Conservation (phyloP, 2,797 vertebrate species). For the Rhadinocentrus ornatus region DNA sequence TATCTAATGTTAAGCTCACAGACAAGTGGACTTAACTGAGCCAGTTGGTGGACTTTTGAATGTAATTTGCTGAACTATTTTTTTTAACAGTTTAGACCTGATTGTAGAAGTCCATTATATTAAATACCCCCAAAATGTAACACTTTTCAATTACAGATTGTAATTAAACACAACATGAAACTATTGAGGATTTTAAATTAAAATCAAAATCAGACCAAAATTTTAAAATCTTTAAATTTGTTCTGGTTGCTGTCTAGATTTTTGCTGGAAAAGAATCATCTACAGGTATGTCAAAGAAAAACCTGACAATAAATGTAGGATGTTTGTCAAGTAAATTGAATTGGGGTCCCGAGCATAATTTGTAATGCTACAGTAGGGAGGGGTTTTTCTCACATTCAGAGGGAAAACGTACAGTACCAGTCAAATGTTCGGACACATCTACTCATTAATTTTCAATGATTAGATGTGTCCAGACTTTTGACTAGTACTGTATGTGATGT, state of each 20-base stretch:
- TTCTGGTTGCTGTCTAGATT: not conserved
- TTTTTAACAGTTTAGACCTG: too few relatives aligned
- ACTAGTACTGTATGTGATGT: not conserved
- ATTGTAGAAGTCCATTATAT: too few relatives aligned
- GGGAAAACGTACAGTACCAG: not conserved
- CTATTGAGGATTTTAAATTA: not conserved
- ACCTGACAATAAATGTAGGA: not conserved
- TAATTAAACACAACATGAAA: not conserved
- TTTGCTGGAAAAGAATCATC: not conserved
- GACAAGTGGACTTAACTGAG: too few relatives aligned
- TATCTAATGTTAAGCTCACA: too few relatives aligned
- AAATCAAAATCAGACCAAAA: too few relatives aligned
- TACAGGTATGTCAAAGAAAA: not conserved
- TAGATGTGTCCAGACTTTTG: not conserved
- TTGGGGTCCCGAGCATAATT: too few relatives aligned
- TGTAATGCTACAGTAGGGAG: not conserved
- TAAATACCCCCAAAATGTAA: too few relatives aligned
- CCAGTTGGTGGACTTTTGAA: too few relatives aligned
- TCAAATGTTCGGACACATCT: not conserved
- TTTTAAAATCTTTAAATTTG: not conserved
- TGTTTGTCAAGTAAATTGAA: not conserved
- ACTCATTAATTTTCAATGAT: too few relatives aligned
- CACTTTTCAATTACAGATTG: not conserved
- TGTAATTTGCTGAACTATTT: too few relatives aligned
- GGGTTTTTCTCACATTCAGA: not conserved